phyloP scores from a whole-genome alignment of 2,888 invertebrate species.

The Acheta domesticus region DNA sequence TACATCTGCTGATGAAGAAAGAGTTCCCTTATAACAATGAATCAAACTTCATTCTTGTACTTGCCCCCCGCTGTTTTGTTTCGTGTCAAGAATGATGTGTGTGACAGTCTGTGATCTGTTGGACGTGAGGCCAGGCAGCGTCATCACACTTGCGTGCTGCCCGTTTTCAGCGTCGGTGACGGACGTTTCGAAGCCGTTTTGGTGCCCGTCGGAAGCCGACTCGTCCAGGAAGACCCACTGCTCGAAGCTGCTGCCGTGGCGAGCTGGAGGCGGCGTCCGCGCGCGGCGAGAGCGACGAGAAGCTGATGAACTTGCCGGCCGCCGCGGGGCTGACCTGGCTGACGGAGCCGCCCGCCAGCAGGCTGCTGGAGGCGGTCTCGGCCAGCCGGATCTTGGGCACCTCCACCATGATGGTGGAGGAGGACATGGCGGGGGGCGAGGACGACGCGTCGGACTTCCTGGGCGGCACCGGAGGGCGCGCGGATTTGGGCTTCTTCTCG shows the following conservation, averaged over 20 bases:
- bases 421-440: slow-evolving; percentile 37
- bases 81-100: slow-evolving; percentile 43
- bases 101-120: slow-evolving; percentile 45
- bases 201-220: slow-evolving; percentile 35
- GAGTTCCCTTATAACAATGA: too few species aligned
- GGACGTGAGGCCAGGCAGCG: slow-evolving; percentile 40
- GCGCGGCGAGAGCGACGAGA: slow-evolving; percentile 32
- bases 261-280: slow-evolving; percentile 38
- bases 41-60: background rate
- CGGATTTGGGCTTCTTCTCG: slow-evolving; percentile 43
- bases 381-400: slow-evolving; percentile 23
- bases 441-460: slow-evolving; percentile 46
- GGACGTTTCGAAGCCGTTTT: slow-evolving; percentile 38
- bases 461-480: slow-evolving; percentile 52
- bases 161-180: slow-evolving; percentile 34
- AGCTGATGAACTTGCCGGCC: slow-evolving; percentile 33
- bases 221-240: slow-evolving; percentile 47
- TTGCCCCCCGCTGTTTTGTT: slow-evolving; percentile 25
- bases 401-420: slow-evolving; percentile 23
- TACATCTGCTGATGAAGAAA: too few species aligned
- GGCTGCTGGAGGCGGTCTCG: slow-evolving; percentile 5
- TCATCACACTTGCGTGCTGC: slow-evolving; percentile 39
- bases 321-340: background rate
- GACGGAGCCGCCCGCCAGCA: background rate
- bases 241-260: slow-evolving; percentile 44